Evolutionary conservation across 2,797 vertebrate genomes (phyloP).

Genomic region (Gallirallus australis): DNA sequence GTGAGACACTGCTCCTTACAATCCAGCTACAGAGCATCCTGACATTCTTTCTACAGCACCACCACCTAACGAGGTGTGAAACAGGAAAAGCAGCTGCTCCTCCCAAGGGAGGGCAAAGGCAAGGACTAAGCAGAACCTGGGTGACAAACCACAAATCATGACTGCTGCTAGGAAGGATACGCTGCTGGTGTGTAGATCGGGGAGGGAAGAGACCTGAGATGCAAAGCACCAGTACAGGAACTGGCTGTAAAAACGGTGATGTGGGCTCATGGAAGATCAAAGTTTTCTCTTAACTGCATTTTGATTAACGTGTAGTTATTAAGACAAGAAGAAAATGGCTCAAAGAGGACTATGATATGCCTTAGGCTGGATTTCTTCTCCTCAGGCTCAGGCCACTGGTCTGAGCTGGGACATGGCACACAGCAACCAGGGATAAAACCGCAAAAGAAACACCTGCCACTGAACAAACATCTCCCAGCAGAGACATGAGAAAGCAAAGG

Average conservation of each 20-base stretch:
- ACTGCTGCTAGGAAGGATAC: neutral
- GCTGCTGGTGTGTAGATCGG: neutral
- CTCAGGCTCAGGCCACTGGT: neutral
- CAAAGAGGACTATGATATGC: neutral
- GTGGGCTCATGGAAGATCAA: neutral
- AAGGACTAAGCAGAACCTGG: neutral
- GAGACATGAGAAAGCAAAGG: neutral
- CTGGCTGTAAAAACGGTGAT: neutral
- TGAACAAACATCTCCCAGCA: neutral
- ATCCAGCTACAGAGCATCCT: neutral
- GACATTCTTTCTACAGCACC: neutral
- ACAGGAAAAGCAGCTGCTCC: neutral
- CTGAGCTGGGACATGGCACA: neutral
- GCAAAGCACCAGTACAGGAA: neutral
- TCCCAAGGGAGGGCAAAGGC: neutral
- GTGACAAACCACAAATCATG: neutral
- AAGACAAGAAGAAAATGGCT: neutral
- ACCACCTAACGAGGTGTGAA: rapidly evolving
- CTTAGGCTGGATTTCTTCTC: neutral
- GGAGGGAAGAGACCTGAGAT: neutral
- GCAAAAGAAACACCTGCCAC: neutral
- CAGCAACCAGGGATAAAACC: neutral
- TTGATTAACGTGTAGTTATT: neutral
- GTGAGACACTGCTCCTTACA: neutral
- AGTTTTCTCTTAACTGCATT: neutral